phyloP scores from a whole-genome alignment of 2,797 vertebrate species.

The Calcarius lapponicus region DNA sequence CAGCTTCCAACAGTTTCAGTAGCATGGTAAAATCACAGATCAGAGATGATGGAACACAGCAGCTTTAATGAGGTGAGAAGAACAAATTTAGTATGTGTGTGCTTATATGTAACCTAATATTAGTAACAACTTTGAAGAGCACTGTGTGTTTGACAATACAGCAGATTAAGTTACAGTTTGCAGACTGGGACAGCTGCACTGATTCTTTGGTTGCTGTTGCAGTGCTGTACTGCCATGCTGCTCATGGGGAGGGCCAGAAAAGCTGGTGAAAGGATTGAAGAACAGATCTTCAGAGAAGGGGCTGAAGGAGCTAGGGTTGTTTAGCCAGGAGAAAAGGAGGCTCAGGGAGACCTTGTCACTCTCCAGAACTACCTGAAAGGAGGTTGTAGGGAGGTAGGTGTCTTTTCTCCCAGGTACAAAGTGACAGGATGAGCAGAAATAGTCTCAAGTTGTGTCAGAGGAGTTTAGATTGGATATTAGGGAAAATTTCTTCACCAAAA shows the following conservation, averaged over 20 bases:
- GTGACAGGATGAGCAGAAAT: neutral
- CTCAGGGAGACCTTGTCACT: neutral
- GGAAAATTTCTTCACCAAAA: neutral
- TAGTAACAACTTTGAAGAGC: neutral
- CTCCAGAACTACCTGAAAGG: neutral
- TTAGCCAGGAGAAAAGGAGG: neutral
- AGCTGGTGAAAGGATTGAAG: neutral
- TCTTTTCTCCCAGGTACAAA: neutral
- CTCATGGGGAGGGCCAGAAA: neutral
- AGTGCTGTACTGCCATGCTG: neutral
- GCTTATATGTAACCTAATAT: neutral
- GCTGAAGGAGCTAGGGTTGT: neutral
- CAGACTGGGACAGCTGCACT: neutral
- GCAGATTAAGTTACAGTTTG: slow-evolving; percentile 2
- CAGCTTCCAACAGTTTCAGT: neutral
- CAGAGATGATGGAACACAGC: neutral
- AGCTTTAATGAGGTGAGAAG: neutral
- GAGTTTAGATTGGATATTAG: neutral
- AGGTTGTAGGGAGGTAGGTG: neutral
- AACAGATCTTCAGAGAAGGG: neutral
- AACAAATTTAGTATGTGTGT: neutral
- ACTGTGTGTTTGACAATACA: neutral
- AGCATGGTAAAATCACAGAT: neutral
- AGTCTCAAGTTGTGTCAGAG: neutral
- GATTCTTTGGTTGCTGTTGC: neutral